Evolutionary conservation across 2,113 vertebrate species (phyloP), one percentile per base, ranked within the genome.

Genomic region (Toxotes jaculatrix): DNA sequence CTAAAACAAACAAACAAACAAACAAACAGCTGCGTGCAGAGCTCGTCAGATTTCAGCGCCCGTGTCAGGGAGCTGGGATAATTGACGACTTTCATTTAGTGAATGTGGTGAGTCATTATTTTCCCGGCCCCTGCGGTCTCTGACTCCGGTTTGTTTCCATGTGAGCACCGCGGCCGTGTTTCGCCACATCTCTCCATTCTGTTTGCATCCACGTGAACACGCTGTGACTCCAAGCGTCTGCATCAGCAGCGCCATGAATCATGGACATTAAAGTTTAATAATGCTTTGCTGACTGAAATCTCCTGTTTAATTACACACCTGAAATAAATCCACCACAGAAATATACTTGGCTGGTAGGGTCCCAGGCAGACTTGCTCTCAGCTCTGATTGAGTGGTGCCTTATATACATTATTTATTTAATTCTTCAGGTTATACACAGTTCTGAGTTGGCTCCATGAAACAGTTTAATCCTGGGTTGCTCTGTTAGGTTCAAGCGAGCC

Each of bases 51-150:
- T 45, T 38, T 27, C 36, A 31, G 40, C 0, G 31, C 14, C 0
- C 4, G 21, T 12, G 59, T 57, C 47, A n/a, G 49, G 12, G 40
- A 67, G n/a, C 32, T 31, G 0, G n/a, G 34, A 6, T n/a, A 51
- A 60, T 27, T 34, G 74, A 66, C 13, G 6, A 32, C 67, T 77
- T 72, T 65, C 59, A 77, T 83, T 75, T 59, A 71, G 42, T 1
- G 4, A 34, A 14, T 1, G 10, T 21, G 53, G 34, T 19, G 11
- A 55, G 16, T 73, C 19, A 56, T 31, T 61, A 19, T 38, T 43
- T 45, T 53, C 67, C 32, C 16, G 57, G 17, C n/a, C 11, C 14
- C 32, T 40, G 1, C 43, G 55, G 62, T 13, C 43, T 56, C 23
- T 17, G 38, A 60, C 23, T 66, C 4, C 38, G 43, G 68, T 36